phyloP scores from a whole-genome alignment of 2,113 vertebrate genomes.

The Electrona antarctica region DNA sequence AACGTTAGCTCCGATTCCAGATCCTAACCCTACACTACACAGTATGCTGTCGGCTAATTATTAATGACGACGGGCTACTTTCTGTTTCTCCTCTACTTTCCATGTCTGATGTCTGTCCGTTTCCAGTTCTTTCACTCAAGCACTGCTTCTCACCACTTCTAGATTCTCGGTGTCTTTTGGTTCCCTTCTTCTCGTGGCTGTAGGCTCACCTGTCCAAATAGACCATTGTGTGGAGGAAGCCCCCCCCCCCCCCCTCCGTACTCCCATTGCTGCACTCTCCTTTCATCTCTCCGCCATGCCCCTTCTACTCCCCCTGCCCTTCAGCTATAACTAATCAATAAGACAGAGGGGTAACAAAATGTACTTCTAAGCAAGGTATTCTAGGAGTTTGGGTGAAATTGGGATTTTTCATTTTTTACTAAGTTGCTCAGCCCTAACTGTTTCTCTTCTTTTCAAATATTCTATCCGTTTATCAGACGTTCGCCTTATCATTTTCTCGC shows the following conservation, averaged over 20 bases:
- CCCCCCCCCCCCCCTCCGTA: slow-evolving; percentile 2
- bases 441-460: too few relatives aligned
- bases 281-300: slow-evolving; percentile 4
- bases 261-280: slow-evolving; percentile 1
- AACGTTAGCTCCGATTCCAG: too few relatives aligned
- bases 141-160: background rate
- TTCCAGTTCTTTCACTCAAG: too few relatives aligned
- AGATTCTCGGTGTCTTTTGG: background rate
- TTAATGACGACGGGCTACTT: slow-evolving; percentile 42
- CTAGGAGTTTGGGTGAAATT: too few relatives aligned
- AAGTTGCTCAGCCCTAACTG: too few relatives aligned
- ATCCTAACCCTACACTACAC: background rate
- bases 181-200: background rate
- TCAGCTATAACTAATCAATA: background rate
- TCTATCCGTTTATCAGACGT: background rate
- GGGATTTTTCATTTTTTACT: too few relatives aligned
- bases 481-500: background rate
- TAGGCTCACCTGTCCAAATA: slow-evolving; percentile 26
- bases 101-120: background rate
- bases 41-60: slow-evolving; percentile 50
- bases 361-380: too few relatives aligned
- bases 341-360: too few relatives aligned
- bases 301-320: background rate
- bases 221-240: slow-evolving; percentile 17
- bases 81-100: slow-evolving; percentile 30